Evolutionary conservation across 1,140 invertebrate species (phyloP), one percentile per base, ranked within the genome.

Genomic region (Philaenus spumarius): DNA sequence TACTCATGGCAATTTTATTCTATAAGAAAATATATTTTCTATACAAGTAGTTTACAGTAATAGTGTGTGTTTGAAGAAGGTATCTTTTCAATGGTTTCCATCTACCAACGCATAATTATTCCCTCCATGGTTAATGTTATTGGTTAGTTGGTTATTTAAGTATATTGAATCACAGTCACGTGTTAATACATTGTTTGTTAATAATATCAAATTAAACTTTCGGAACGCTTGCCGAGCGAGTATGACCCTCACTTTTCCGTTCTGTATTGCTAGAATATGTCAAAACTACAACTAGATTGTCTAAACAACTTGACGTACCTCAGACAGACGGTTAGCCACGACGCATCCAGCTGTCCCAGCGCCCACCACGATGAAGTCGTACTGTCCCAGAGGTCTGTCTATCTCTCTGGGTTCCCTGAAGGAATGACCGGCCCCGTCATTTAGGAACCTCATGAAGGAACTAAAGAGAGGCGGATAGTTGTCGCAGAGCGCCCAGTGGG

Each of bases 311-410:
- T n/a, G n/a, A n/a, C n/a, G 3, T 19, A 57, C 55, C 51, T 60
- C 59, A 4, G 61, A 23, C 1, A 62, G 40, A 14, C 61, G 35
- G 22, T 48, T 59, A 35, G 61, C 61, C 7, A 62, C 12, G 1
- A 59, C 61, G 19, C 56, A 62, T 20, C 61, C 61, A 1, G 61
- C 61, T 19, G 37, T 55, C 1, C 61, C 61, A 7, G 61, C 61
- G 1, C 61, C 61, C 2, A 62, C 57, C n/a, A 62, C 34, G 19
- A 62, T 55, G 45, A 62, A 59, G 45, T 62, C 57, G 37, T 62
- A 62, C 23, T 45, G 47, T 12, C 14, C 14, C 17, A 51, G 47
- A 19, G 57, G 57, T 3, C 23, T 30, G 4, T 34, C 26, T 0
- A 51, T 23, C 17, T 50, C 26, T 14, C 24, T 17, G 2, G 57